Evolutionary conservation across 1,140 invertebrate genomes (phyloP).

Genomic region (Apocrypta bakeri): DNA sequence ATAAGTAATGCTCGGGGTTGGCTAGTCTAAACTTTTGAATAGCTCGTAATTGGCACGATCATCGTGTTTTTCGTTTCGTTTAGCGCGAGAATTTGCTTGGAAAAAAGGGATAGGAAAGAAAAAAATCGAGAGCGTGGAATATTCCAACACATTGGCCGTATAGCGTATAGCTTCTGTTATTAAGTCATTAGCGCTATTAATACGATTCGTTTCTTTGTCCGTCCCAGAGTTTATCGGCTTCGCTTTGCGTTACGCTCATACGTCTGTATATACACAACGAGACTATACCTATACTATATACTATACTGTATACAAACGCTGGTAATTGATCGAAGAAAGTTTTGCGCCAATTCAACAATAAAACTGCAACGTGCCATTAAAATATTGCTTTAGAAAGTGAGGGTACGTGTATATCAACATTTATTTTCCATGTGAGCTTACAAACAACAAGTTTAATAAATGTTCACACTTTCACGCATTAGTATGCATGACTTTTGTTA

Average conservation of each 20-base stretch:
- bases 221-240: not conserved
- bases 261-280: too few species aligned
- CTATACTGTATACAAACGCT: not conserved
- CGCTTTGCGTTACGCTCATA: not conserved
- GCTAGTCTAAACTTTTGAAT: not conserved
- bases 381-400: not conserved
- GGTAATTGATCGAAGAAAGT: slow-evolving; percentile 3
- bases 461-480: not conserved
- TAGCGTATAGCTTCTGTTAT: not conserved
- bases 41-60: not conserved
- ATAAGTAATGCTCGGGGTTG: not conserved
- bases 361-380: not conserved
- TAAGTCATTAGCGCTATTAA: slow-evolving; percentile 37
- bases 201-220: slow-evolving; percentile 16
- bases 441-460: not conserved
- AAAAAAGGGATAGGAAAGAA: too few species aligned
- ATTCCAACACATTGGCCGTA: too few species aligned
- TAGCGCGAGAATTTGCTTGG: too few species aligned
- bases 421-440: not conserved
- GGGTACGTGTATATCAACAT: not conserved
- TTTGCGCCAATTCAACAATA: too few species aligned
- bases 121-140: too few species aligned
- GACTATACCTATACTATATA: too few species aligned
- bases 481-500: not conserved
- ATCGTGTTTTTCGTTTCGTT: not conserved